phyloP scores from a whole-genome alignment of 2,113 vertebrate species.

The Podarcis muralis region DNA sequence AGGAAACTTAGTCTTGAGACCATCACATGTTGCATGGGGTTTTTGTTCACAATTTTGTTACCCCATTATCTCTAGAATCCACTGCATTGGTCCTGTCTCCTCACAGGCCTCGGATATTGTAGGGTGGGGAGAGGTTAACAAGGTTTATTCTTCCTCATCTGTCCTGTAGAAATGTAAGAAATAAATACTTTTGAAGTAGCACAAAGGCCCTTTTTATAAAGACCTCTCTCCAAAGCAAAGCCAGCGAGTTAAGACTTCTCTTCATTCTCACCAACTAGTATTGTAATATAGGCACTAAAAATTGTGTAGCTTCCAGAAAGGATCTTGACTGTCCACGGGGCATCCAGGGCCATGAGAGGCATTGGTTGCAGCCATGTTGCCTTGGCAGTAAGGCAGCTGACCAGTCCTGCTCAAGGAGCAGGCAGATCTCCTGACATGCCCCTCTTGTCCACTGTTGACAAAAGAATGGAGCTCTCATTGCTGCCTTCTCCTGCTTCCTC shows the following conservation, averaged over 20 bases:
- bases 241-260: neutral
- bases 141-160: neutral
- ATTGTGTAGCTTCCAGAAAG: neutral
- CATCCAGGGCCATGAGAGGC: neutral
- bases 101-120: neutral
- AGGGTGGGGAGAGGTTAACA: neutral
- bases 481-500: neutral
- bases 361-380: neutral
- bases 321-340: neutral
- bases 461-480: neutral
- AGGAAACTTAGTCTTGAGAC: neutral
- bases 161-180: neutral
- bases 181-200: neutral
- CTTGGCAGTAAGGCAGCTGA: neutral
- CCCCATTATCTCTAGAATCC: neutral
- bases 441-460: neutral
- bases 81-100: neutral
- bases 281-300: neutral
- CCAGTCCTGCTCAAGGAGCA: neutral
- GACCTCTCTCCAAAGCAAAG: neutral
- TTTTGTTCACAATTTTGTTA: neutral
- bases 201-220: too few relatives aligned
- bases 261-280: too few relatives aligned
- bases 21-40: neutral
- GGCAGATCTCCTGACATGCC: neutral